These are phyloP conservation scores for Villa cingulata DNA, from an alignment of 2,888 invertebrate genomes.

Conservation along the genomic window DNA sequence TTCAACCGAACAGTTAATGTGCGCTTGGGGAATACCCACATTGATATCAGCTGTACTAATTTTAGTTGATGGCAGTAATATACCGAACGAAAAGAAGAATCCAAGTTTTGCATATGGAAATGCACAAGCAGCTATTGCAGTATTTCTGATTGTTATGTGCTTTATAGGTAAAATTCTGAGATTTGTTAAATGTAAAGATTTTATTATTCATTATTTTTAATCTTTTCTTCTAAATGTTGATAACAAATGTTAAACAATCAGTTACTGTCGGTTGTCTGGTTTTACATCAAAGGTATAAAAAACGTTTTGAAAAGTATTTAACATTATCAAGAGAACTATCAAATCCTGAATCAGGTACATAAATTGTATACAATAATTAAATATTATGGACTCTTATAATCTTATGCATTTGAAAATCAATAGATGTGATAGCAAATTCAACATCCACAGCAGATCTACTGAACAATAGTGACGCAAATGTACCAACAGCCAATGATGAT, in stretches of 20 bases:
- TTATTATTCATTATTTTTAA: no score
- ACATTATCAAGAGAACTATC: constrained; percentile 46
- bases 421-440: no score
- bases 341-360: constrained; percentile 32
- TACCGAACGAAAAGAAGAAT: constrained; percentile 46
- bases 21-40: constrained; percentile 52
- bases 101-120: constrained; percentile 67
- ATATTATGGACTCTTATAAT: no score
- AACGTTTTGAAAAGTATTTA: constrained; percentile 52
- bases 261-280: constrained; percentile 72
- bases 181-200: no score
- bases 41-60: constrained; percentile 53
- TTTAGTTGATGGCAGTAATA: constrained; percentile 37
- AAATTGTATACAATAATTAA: background rate
- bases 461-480: constrained; percentile 19
- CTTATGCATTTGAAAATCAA: no score
- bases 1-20: constrained; percentile 36
- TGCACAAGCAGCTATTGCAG: constrained; percentile 62
- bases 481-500: constrained; percentile 11
- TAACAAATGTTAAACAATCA: no score
- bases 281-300: constrained; percentile 65
- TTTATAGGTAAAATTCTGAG: constrained; percentile 50
- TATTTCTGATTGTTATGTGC: constrained; percentile 62
- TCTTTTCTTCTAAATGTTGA: no score
- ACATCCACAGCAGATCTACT: constrained; percentile 18